A percentile compares a stretch with the other conserved stretches of the same genome.
phyloP scores from a whole-genome alignment of 2,888 invertebrate species.

The Antheraea yamamai region DNA sequence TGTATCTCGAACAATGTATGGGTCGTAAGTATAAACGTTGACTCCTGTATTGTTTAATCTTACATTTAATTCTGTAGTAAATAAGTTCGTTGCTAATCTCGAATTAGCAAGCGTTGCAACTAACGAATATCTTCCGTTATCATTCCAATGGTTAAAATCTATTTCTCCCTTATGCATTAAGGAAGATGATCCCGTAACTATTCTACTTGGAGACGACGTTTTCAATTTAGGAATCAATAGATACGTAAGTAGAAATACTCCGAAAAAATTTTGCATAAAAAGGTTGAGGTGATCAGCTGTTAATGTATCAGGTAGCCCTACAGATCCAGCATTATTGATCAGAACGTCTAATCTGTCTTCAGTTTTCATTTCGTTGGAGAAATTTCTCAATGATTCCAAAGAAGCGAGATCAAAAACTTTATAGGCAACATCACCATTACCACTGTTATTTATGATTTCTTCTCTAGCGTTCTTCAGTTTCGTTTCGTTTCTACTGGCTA shows the following conservation, averaged over 20 bases:
- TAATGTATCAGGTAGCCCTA: slow-evolving; percentile 62
- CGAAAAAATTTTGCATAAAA: slow-evolving; percentile 88
- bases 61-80: slow-evolving; percentile 82
- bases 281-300: slow-evolving; percentile 85
- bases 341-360: slow-evolving; percentile 75
- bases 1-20: slow-evolving; percentile 64
- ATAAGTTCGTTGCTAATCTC: slow-evolving; percentile 84
- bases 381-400: slow-evolving; percentile 75
- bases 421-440: slow-evolving; percentile 57
- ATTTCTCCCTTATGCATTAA: slow-evolving; percentile 78
- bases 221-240: slow-evolving; percentile 82
- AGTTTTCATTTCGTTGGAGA: slow-evolving; percentile 68
- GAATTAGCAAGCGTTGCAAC: slow-evolving; percentile 58
- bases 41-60: slow-evolving; percentile 81
- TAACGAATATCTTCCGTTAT: slow-evolving; percentile 54
- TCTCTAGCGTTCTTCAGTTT: slow-evolving; percentile 63
- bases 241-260: slow-evolving; percentile 87
- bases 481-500: slow-evolving; percentile 76
- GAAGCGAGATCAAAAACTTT: slow-evolving; percentile 69
- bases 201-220: slow-evolving; percentile 80
- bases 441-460: slow-evolving; percentile 53
- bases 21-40: slow-evolving; percentile 85
- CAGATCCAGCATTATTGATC: slow-evolving; percentile 83
- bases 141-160: slow-evolving; percentile 67
- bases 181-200: slow-evolving; percentile 84